phyloP scores from a whole-genome alignment of 1,140 invertebrate genomes.

The Sinonovacula constricta region DNA sequence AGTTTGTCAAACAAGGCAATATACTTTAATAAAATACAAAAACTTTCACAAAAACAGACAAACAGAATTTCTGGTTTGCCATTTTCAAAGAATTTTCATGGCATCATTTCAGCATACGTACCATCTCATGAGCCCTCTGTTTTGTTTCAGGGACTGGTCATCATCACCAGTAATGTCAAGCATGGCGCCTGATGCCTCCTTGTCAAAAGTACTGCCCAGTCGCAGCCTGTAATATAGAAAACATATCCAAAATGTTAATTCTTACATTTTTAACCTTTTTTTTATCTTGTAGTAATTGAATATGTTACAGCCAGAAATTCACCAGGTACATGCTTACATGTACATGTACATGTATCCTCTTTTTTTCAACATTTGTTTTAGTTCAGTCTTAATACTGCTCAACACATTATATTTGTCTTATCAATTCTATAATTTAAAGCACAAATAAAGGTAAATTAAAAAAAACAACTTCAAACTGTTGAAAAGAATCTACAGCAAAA shows the following conservation, averaged over 20 bases:
- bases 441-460: too few relatives aligned
- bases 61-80: too few relatives aligned
- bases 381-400: not conserved
- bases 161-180: constrained; percentile 91
- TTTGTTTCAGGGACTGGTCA: constrained; percentile 81
- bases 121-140: constrained; percentile 85
- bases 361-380: not conserved
- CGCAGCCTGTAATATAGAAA: constrained; percentile 62
- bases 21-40: not conserved
- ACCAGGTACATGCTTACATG: not conserved
- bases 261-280: not conserved
- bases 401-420: too few relatives aligned
- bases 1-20: not conserved
- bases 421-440: too few relatives aligned
- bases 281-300: not conserved
- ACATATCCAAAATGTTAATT: not conserved
- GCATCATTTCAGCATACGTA: constrained; percentile 79
- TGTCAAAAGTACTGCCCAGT: constrained; percentile 82
- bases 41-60: not conserved
- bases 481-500: too few relatives aligned
- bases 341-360: not conserved
- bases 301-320: not conserved
- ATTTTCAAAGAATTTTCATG: constrained; percentile 83
- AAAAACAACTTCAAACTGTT: too few relatives aligned
- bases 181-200: constrained; percentile 85